These are phyloP conservation scores for Epinephelus fuscoguttatus DNA, from an alignment of 2,113 vertebrate species.

Conservation along the genomic window DNA sequence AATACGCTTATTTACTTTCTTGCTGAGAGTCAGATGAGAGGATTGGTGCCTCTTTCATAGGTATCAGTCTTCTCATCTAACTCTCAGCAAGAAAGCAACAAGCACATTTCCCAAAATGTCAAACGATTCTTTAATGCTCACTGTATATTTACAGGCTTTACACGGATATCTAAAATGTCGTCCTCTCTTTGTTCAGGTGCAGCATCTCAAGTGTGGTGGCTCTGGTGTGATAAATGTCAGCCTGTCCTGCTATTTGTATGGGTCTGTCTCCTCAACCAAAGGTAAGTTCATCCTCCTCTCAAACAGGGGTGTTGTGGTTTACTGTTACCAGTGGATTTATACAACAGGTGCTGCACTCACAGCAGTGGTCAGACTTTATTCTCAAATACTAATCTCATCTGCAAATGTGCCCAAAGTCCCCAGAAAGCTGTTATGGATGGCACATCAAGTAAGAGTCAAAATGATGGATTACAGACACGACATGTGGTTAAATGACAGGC, in stretches of 20 bases:
- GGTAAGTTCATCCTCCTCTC: constrained; percentile 63
- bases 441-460: not conserved
- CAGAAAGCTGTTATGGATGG: constrained; percentile 1
- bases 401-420: not conserved
- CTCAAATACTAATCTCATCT: not conserved
- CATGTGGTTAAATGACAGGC: not conserved
- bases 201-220: constrained; percentile 42
- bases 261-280: constrained; percentile 73
- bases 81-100: not conserved
- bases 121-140: not conserved
- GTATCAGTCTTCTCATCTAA: not conserved
- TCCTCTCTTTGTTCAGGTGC: constrained; percentile 62
- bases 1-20: too few species aligned
- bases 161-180: not conserved
- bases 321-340: constrained; percentile 16
- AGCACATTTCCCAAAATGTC: not conserved
- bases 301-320: not conserved
- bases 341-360: constrained; percentile 11
- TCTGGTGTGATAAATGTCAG: constrained; percentile 68
- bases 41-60: too few species aligned
- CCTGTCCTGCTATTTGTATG: constrained; percentile 76
- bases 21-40: too few species aligned
- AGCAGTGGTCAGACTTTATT: not conserved
- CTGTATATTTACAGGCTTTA: not conserved
- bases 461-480: constrained; percentile 6